Percentiles rank a stretch among this genome's conserved stretches.
Conservation (phyloP, 2,888 invertebrate genomes). For the Polydrusus tereticollis region DNA sequence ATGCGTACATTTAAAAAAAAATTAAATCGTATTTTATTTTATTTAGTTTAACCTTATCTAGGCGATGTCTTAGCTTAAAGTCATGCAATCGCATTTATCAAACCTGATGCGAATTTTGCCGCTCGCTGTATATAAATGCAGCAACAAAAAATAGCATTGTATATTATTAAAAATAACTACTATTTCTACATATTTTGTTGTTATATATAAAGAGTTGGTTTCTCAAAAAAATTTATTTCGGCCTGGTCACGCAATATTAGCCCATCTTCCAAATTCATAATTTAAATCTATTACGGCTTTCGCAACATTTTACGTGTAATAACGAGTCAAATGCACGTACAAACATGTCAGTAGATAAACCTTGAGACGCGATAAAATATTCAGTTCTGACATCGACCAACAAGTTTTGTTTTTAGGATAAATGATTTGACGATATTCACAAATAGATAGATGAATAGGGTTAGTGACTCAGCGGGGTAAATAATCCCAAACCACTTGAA, state of each 20-base stretch:
- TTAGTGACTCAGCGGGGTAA: slow-evolving; percentile 7
- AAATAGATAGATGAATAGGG: background rate
- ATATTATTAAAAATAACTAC: no score
- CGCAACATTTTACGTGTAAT: slow-evolving; percentile 42
- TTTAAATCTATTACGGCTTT: slow-evolving; percentile 41
- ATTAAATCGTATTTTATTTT: no score
- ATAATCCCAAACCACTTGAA: background rate
- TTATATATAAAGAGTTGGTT: no score
- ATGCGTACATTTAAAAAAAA: no score
- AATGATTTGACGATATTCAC: background rate
- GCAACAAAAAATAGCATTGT: no score
- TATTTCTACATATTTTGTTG: no score
- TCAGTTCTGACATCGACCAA: slow-evolving; percentile 17
- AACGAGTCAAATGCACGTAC: slow-evolving; percentile 42
- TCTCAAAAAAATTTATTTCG: slow-evolving; percentile 1
- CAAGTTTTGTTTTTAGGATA: slow-evolving; percentile 6
- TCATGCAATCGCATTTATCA: no score
- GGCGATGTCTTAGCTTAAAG: no score
- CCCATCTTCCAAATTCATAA: slow-evolving; percentile 20
- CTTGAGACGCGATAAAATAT: slow-evolving; percentile 13
- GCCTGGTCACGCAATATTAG: slow-evolving; percentile 9
- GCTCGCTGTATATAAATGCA: no score
- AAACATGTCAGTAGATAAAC: slow-evolving; percentile 23
- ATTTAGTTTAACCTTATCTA: no score
- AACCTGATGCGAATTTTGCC: no score